phyloP scores from a whole-genome alignment of 1,140 invertebrate species.

The Drosophila navojoa region DNA sequence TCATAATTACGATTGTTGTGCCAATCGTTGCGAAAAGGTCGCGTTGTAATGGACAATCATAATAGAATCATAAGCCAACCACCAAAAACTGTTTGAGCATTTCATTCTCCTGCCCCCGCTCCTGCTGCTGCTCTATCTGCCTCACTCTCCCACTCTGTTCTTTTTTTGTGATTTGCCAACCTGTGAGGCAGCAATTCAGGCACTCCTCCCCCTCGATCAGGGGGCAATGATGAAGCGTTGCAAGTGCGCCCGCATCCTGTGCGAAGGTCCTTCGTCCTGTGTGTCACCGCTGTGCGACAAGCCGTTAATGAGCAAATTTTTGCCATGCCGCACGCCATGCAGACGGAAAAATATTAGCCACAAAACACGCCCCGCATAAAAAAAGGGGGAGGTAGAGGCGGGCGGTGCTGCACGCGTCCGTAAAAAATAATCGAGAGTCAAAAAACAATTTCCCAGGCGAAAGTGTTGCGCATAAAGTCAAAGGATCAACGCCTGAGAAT shows the following conservation, averaged over 20 bases:
- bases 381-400: conserved; percentile 57
- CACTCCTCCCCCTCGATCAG: conserved; percentile 60
- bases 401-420: conserved; percentile 61
- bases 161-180: conserved; percentile 53
- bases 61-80: conserved; percentile 50
- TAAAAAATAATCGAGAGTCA: conserved; percentile 53
- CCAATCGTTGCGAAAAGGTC: conserved; percentile 28
- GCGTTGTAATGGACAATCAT: conserved; percentile 32
- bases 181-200: conserved; percentile 36
- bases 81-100: conserved; percentile 7
- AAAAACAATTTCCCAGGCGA: conserved; percentile 76
- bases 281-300: conserved; percentile 49
- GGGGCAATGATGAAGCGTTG: conserved; percentile 49
- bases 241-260: conserved; percentile 62
- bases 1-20: conserved; percentile 43
- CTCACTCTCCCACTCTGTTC: not conserved
- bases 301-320: conserved; percentile 76
- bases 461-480: conserved; percentile 66
- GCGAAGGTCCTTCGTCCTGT: conserved; percentile 4
- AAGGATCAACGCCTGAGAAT: conserved; percentile 78
- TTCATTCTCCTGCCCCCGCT: not conserved
- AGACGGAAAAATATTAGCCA: conserved; percentile 79
- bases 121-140: too few relatives aligned
- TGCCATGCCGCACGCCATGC: conserved; percentile 52
- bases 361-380: conserved; percentile 79